Evolutionary conservation across 2,888 invertebrate genomes (phyloP), one percentile per base, ranked within the genome.

Genomic region (Torymus texanus): DNA sequence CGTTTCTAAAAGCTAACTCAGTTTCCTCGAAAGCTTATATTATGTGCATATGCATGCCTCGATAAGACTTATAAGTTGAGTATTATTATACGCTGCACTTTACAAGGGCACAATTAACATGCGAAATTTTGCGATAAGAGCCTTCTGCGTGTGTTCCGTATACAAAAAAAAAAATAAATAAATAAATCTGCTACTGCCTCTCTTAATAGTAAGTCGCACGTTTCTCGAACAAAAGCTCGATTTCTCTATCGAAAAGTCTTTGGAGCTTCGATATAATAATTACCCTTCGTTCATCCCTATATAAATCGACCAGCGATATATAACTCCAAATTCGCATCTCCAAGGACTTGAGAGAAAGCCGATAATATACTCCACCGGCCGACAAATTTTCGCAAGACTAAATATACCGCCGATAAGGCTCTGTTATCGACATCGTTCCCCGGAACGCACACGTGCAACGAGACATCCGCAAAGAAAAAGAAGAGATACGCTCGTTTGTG

Each of bases 121-220:
- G 16, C 12, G 24, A 14, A 41, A 41, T 41, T 41, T 41, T 41
- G 41, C 41, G 41, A 41, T 41, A 41, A 41, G 41, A 41, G 41
- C 41, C 41, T 41, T 41, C 41, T 41, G 41, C 41, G 41, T 41
- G 41, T 41, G 41, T 41, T 41, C 41, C 41, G 11, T 16, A 65
- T 18, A 18, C 18, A 14, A 18, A 72, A 24, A 14, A 18, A 72
- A 24, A 63, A 29, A 21, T 18, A 72, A 55, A 29, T 55, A 13
- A 55, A 29, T 53, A 21, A 71, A n/a, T 21, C n/a, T 53, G n/a
- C 41, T 29, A 55, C 65, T 65, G 41, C 65, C 73, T 65, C 50
- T 56, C 21, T 11, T 18, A 53, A 66, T n/a, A 14, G 41, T 51
- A 66, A 66, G 10, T 66, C 65, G 65, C 65, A 66, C 65, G 51